Evolutionary conservation across 2,888 invertebrate genomes (phyloP).

Genomic region (Seira sanloemensis): DNA sequence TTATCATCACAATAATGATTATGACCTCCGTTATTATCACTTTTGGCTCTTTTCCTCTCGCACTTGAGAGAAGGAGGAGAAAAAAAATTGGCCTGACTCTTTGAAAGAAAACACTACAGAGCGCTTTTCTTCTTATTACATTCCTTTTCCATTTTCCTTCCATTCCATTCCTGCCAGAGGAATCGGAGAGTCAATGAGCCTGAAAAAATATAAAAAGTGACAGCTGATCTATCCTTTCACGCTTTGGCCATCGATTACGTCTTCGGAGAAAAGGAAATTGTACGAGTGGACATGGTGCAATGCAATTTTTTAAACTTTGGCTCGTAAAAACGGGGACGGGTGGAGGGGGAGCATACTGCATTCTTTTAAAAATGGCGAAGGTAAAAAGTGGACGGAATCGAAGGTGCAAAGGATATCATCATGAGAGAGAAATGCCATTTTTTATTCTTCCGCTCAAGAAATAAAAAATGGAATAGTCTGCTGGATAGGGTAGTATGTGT

Average conservation of each 20-base stretch:
- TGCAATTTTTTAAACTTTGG: neutral
- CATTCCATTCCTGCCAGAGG: neutral
- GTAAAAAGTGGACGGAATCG: neutral
- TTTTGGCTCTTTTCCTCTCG: neutral
- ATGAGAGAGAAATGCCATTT: neutral
- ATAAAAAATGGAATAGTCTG: neutral
- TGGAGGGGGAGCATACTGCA: neutral
- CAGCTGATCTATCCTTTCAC: neutral
- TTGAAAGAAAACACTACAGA: neutral
- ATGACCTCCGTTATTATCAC: neutral
- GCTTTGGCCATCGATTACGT: neutral
- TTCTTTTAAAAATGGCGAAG: neutral
- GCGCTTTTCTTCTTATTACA: neutral
- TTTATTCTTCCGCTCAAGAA: neutral
- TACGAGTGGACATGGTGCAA: neutral
- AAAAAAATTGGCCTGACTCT: neutral
- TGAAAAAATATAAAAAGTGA: neutral
- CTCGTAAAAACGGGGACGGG: neutral
- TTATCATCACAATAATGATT: neutral
- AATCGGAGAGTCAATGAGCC: neutral
- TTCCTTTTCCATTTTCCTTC: neutral
- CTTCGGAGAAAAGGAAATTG: neutral
- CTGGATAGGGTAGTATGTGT: too few species aligned
- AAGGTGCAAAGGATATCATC: neutral
- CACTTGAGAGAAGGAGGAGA: neutral